These are phyloP conservation scores for Telenomus remus DNA, from an alignment of 1,140 invertebrate species.

Conservation along the genomic window DNA sequence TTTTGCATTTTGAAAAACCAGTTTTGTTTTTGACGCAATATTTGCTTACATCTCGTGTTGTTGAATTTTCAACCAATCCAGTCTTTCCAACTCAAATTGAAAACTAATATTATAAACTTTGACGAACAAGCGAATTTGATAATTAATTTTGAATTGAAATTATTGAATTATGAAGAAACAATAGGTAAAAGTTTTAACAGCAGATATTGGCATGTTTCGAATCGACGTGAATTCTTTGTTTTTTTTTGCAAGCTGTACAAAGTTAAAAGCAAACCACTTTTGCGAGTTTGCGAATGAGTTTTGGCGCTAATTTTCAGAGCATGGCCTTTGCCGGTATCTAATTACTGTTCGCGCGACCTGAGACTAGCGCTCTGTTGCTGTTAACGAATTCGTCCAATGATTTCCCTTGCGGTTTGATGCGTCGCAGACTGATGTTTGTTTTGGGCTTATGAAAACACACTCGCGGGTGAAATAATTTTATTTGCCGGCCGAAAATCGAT, in stretches of 20 bases:
- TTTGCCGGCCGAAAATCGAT: conserved; percentile 54
- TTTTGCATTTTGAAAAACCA: too few species aligned
- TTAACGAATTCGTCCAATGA: conserved; percentile 59
- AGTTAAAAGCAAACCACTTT: conserved; percentile 32
- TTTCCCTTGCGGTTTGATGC: conserved; percentile 60
- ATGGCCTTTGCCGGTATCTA: conserved; percentile 50
- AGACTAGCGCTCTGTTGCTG: conserved; percentile 35
- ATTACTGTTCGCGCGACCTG: conserved; percentile 53
- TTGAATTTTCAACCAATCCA: too few species aligned
- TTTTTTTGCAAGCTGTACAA: background rate
- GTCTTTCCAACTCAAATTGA: too few species aligned
- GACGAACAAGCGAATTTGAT: too few species aligned
- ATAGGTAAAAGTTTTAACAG: too few species aligned
- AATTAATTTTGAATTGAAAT: too few species aligned
- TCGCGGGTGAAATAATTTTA: conserved; percentile 62
- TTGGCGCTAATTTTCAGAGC: conserved; percentile 41
- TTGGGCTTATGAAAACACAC: conserved; percentile 64
- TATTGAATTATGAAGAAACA: too few species aligned
- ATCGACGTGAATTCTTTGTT: conserved; percentile 30
- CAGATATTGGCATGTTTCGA: background rate
- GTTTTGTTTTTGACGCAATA: too few species aligned
- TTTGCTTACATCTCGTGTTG: too few species aligned
- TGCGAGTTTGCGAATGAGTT: conserved; percentile 44
- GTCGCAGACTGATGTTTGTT: conserved; percentile 57
- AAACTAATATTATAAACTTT: too few species aligned